Evolutionary conservation across 2,797 vertebrate genomes (phyloP), one percentile per base, ranked within the genome.

Genomic region (Merluccius polli): DNA sequence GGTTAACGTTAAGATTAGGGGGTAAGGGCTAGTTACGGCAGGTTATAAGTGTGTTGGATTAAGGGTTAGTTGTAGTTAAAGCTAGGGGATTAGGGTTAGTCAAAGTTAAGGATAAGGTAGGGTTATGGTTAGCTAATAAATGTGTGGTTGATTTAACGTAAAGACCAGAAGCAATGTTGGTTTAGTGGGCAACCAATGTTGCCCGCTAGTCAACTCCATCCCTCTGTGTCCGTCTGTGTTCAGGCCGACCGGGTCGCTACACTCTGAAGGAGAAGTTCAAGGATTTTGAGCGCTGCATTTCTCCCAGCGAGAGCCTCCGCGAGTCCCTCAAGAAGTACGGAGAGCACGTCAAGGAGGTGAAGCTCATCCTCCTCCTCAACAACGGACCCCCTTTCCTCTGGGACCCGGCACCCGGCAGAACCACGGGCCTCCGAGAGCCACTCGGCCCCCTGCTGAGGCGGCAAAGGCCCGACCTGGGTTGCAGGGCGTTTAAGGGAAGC

Each of bases 221-320:
- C 18, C n/a, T 1, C 71, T 15, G 29, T 24, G 38, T 12, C 7
- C 59, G 7, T n/a, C 16, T 73, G 63, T 74, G 38, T 67, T 44
- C 29, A 95, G 94, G 92, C 80, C 93, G 92, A 65, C 84, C 93
- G 0, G 94, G 94, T n/a, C 92, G 94, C 73, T 95, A 94, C 84
- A 92, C 86, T 0, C 77, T 95, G 65, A 82, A 86, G 72, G 94
- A 95, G 84, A 93, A 91, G 72, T 94, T 93, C 63, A 95, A 94
- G 85, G 93, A 94, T 38, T 94, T 93, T 36, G 88, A 93, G 75
- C 88, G 93, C 1, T 91, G 88, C 73, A 90, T 95, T 86, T 73
- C 81, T 0, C 92, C 94, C 0, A 80, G 84, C 7, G 94, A 95
- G 78, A 67, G 1, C 15, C 87, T 93, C 4, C 75, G 94, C 77